These are phyloP conservation scores for Rhinichthys osculus DNA, from an alignment of 2,797 vertebrate genomes.

Conservation along the genomic window DNA sequence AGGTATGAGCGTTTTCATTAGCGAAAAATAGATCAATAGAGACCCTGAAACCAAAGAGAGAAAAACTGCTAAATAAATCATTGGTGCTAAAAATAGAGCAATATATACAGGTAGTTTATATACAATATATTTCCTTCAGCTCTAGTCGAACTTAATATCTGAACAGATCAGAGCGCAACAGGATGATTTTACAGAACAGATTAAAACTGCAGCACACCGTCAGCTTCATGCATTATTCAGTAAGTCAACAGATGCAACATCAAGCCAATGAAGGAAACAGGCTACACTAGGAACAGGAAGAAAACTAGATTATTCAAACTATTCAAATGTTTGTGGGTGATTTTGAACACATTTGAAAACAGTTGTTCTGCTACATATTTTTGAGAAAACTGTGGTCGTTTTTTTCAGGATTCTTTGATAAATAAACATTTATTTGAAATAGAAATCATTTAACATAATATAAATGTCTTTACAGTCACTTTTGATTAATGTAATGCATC, in stretches of 20 bases:
- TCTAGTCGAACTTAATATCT: background rate
- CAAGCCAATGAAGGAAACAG: slow-evolving; percentile 26
- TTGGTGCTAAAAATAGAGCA: background rate
- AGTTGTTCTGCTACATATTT: too few species aligned
- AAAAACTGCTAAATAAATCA: background rate
- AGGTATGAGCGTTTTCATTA: background rate
- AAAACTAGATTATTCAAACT: slow-evolving; percentile 55
- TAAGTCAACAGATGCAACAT: slow-evolving; percentile 52
- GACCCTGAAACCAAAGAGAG: background rate
- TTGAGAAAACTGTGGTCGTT: too few species aligned
- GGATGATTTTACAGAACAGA: slow-evolving; percentile 67
- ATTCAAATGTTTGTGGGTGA: too few species aligned
- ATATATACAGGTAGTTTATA: too few species aligned
- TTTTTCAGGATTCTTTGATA: background rate
- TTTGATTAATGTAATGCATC: background rate
- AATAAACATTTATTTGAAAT: background rate
- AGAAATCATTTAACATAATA: too few species aligned
- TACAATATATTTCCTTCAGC: background rate
- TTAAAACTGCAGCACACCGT: slow-evolving; percentile 62
- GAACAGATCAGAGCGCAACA: slow-evolving; percentile 59
- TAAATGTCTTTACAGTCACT: background rate
- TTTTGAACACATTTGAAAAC: too few species aligned
- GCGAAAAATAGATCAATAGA: background rate
- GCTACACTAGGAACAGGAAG: slow-evolving; percentile 44
- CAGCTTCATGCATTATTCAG: slow-evolving; percentile 63